These are phyloP conservation scores for Apoderus coryli DNA, from an alignment of 2,888 invertebrate genomes.

Conservation along the genomic window DNA sequence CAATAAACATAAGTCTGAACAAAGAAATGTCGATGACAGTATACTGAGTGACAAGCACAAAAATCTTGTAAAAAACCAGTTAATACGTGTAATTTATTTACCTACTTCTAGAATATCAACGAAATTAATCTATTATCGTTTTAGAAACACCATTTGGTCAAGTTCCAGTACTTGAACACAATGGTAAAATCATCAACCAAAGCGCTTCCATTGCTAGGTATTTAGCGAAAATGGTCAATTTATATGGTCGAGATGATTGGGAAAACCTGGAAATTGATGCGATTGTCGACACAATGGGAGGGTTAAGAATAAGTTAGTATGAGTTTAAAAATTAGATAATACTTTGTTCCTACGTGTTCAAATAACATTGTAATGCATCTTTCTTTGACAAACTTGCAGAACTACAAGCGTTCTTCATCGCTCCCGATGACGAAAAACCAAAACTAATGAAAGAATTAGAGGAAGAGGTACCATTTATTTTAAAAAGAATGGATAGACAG, in stretches of 20 bases:
- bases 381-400: too few species aligned
- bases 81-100: too few species aligned
- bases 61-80: too few species aligned
- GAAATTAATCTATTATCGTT: background rate
- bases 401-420: too few species aligned
- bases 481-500: conserved; percentile 7
- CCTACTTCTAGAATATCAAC: background rate
- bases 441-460: conserved; percentile 1
- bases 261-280: conserved; percentile 43
- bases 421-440: too few species aligned
- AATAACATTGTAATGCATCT: too few species aligned
- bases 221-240: conserved; percentile 40
- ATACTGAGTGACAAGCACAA: too few species aligned
- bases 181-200: conserved; percentile 43
- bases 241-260: conserved; percentile 38
- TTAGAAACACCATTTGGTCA: conserved; percentile 10
- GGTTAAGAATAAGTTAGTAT: conserved; percentile 5
- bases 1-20: too few species aligned
- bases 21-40: too few species aligned
- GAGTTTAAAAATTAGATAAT: background rate
- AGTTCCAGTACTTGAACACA: conserved; percentile 42
- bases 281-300: conserved; percentile 31
- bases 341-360: too few species aligned
- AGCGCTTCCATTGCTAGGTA: conserved; percentile 42
- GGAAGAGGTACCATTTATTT: conserved; percentile 6